These are phyloP conservation scores for Acanthosepion esculentum DNA, from an alignment of 2,888 invertebrate species.

Conservation along the genomic window DNA sequence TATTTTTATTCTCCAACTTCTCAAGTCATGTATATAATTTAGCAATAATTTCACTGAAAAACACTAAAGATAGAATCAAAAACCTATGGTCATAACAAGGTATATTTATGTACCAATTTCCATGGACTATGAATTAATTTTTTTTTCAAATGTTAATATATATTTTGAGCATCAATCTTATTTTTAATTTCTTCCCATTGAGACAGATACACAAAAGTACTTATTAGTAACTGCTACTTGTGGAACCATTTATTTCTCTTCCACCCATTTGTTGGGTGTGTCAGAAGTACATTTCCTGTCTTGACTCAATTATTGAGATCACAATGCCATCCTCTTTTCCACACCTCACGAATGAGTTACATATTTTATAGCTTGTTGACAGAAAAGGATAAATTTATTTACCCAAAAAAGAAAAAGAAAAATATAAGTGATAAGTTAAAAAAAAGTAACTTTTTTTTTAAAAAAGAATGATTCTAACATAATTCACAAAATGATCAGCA, in stretches of 20 bases:
- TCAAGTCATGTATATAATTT: too few relatives aligned
- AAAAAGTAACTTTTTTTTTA: not conserved
- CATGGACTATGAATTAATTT: not conserved
- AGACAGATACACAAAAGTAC: not conserved
- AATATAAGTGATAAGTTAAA: not conserved
- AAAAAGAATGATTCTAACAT: not conserved
- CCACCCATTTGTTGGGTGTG: not conserved
- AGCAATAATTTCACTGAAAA: too few relatives aligned
- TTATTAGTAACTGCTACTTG: not conserved
- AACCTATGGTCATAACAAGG: too few relatives aligned
- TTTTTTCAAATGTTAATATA: too few relatives aligned
- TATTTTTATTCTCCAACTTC: too few relatives aligned
- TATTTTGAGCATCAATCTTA: too few relatives aligned
- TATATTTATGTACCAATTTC: not conserved
- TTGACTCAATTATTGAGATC: conserved; percentile 33
- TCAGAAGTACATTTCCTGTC: conserved; percentile 15
- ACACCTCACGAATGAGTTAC: not conserved
- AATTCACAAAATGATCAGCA: not conserved
- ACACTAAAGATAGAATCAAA: too few relatives aligned
- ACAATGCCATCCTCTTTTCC: not conserved
- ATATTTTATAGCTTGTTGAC: not conserved
- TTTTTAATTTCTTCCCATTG: too few relatives aligned
- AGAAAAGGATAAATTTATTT: conserved; percentile 33
- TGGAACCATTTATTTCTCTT: not conserved
- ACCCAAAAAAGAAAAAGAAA: not conserved